Conservation (phyloP, 2,888 invertebrate genomes). For the Dicycla oo region DNA sequence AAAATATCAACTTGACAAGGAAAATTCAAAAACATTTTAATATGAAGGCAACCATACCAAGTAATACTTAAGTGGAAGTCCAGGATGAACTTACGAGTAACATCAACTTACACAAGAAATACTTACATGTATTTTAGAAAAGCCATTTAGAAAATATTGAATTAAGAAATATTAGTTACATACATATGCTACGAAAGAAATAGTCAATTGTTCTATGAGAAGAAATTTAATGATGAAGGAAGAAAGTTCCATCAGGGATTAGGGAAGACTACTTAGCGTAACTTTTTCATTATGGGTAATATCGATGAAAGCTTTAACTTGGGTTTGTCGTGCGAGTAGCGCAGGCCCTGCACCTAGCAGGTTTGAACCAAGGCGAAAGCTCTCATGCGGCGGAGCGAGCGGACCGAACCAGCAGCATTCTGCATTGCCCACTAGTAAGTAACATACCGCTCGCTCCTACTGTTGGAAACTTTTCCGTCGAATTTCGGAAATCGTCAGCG, state of each 20-base stretch:
- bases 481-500: slow-evolving; percentile 87
- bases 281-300: slow-evolving; percentile 83
- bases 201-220: slow-evolving; percentile 45
- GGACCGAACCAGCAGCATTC: slow-evolving; percentile 71
- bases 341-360: slow-evolving; percentile 73
- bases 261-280: slow-evolving; percentile 80
- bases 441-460: slow-evolving; percentile 81
- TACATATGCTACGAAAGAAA: slow-evolving; percentile 46
- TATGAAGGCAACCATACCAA: slow-evolving; percentile 5
- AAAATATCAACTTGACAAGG: not conserved
- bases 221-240: slow-evolving; percentile 49
- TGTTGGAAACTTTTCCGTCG: slow-evolving; percentile 83
- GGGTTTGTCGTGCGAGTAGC: slow-evolving; percentile 74
- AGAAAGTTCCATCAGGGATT: slow-evolving; percentile 78
- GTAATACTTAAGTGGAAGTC: not conserved
- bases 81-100: slow-evolving; percentile 9
- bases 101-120: slow-evolving; percentile 34
- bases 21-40: slow-evolving; percentile 3
- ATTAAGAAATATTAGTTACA: slow-evolving; percentile 43
- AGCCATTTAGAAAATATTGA: slow-evolving; percentile 40
- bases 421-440: too few relatives aligned
- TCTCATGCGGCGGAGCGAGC: slow-evolving; percentile 81
- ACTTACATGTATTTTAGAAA: slow-evolving; percentile 48
- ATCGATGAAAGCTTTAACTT: slow-evolving; percentile 81
- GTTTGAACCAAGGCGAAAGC: slow-evolving; percentile 79